These are phyloP conservation scores for Todiramphus chloris DNA, from an alignment of 2,113 vertebrate genomes.

Conservation along the genomic window DNA sequence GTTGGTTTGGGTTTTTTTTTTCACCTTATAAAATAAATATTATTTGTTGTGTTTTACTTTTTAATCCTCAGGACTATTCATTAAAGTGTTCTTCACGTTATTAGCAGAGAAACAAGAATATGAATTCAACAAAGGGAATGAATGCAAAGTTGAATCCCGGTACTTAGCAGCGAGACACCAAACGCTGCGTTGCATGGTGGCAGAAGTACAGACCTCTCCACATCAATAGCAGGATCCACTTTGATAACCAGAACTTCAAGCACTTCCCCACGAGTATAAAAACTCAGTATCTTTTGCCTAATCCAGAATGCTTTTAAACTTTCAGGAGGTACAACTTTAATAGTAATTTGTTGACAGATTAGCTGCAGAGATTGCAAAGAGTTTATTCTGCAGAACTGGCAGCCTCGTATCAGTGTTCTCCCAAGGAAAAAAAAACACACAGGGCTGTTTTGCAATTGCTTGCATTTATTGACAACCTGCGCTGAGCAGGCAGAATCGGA, in stretches of 20 bases:
- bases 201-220: conserved; percentile 40
- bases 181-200: neutral
- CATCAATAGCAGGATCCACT: conserved; percentile 38
- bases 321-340: conserved; percentile 68
- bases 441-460: conserved; percentile 69
- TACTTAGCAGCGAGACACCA: conserved; percentile 11
- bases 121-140: neutral
- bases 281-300: conserved; percentile 31
- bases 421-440: conserved; percentile 48
- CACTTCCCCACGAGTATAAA: conserved; percentile 51
- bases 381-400: conserved; percentile 73
- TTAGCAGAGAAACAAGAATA: conserved; percentile 37
- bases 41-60: conserved; percentile 48
- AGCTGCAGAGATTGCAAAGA: conserved; percentile 51
- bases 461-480: conserved; percentile 75
- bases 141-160: neutral
- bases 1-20: neutral
- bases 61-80: conserved; percentile 53
- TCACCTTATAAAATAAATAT: conserved; percentile 47
- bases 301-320: conserved; percentile 61
- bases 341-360: conserved; percentile 75
- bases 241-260: conserved; percentile 55
- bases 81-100: conserved; percentile 51
- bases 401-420: conserved; percentile 65
- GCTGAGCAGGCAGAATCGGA: conserved; percentile 78